These are phyloP conservation scores for Crenuchus spilurus DNA, from an alignment of 2,797 vertebrate genomes.

Conservation along the genomic window DNA sequence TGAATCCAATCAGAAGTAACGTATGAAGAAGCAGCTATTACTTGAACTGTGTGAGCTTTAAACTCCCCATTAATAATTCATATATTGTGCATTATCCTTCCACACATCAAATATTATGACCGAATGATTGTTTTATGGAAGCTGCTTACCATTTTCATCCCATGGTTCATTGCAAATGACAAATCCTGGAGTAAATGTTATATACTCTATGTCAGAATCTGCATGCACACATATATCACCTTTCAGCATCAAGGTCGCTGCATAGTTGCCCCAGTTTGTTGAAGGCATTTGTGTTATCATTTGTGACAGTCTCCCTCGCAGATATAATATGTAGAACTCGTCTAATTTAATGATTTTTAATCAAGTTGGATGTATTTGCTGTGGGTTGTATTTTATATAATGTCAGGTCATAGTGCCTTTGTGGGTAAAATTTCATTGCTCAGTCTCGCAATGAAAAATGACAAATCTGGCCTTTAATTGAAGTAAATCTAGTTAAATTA, in stretches of 20 bases:
- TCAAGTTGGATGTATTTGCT: no score
- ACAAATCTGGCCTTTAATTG: no score
- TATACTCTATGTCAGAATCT: not conserved
- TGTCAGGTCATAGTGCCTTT: no score
- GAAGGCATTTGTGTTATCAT: not conserved
- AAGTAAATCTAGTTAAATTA: no score
- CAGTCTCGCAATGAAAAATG: no score
- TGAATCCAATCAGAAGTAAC: slow-evolving; percentile 24
- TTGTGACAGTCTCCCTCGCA: no score
- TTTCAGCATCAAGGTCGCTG: not conserved
- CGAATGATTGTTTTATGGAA: not conserved
- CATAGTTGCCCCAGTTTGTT: not conserved
- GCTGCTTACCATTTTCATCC: slow-evolving; percentile 8
- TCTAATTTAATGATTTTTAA: no score
- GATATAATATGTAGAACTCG: no score
- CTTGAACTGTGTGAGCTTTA: not conserved
- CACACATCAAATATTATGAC: not conserved
- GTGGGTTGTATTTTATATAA: no score
- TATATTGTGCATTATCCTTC: not conserved
- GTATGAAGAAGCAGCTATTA: not conserved
- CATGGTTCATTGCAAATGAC: not conserved
- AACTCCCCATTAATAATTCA: not conserved
- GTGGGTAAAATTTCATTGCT: no score
- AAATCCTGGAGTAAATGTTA: not conserved
- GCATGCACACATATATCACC: not conserved